These are phyloP conservation scores for Drosophila tani DNA, from an alignment of 1,140 invertebrate species.

Conservation along the genomic window DNA sequence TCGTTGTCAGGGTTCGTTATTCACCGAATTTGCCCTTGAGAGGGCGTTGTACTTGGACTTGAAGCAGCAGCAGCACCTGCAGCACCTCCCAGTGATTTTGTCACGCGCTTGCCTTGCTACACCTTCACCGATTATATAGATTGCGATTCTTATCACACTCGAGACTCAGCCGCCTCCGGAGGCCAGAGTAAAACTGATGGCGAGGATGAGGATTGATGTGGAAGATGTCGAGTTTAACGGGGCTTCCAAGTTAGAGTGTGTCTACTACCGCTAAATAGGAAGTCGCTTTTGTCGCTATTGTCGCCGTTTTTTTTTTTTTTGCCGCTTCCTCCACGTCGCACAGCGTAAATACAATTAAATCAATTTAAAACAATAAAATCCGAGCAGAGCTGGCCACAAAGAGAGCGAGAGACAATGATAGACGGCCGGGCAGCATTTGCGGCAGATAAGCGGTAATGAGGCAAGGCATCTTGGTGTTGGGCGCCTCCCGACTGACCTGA, in stretches of 20 bases:
- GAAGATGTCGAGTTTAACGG: conserved; percentile 33
- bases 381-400: conserved; percentile 53
- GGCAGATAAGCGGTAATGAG: conserved; percentile 49
- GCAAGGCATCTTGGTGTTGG: conserved; percentile 39
- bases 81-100: conserved; percentile 26
- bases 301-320: not conserved
- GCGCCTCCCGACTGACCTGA: conserved; percentile 19
- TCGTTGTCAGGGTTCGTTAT: conserved; percentile 28
- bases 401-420: conserved; percentile 59
- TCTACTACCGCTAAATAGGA: conserved; percentile 63
- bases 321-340: conserved; percentile 49
- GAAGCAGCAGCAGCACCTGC: conserved; percentile 7
- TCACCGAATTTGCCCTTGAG: conserved; percentile 37
- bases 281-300: conserved; percentile 48
- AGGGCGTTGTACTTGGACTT: conserved; percentile 47
- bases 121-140: conserved; percentile 27
- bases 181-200: conserved; percentile 42
- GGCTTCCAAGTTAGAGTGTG: conserved; percentile 40
- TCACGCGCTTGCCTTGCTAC: conserved; percentile 16
- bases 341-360: conserved; percentile 81
- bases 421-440: conserved; percentile 48
- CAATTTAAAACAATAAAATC: conserved; percentile 81
- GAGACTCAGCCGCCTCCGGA: conserved; percentile 16
- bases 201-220: conserved; percentile 24
- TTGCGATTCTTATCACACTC: conserved; percentile 47